Evolutionary conservation across 2,888 invertebrate species (phyloP).

Genomic region (Drosophila mulleri): DNA sequence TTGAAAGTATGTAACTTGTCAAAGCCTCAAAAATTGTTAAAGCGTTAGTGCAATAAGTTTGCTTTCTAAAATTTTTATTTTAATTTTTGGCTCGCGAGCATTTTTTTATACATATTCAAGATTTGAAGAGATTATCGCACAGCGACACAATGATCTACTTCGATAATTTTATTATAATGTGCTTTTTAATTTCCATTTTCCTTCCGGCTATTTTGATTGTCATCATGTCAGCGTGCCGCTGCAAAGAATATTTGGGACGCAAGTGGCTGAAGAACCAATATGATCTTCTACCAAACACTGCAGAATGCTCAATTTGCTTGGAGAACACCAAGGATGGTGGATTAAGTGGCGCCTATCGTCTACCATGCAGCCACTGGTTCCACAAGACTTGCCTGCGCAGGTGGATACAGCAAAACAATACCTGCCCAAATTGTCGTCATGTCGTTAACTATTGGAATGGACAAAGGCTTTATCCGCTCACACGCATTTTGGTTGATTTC

Average conservation of each 20-base stretch:
- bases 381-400: slow-evolving; percentile 14
- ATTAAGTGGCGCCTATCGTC: background rate
- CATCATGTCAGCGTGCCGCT: background rate
- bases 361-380: slow-evolving; percentile 27
- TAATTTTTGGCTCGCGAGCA: too few relatives aligned
- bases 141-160: background rate
- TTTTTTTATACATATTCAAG: background rate
- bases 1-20: background rate
- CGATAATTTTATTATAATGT: background rate
- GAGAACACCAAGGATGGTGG: background rate
- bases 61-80: too few relatives aligned
- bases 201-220: background rate
- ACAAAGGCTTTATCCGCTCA: rapidly evolving
- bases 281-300: background rate
- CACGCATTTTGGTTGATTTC: background rate
- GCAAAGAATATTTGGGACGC: background rate
- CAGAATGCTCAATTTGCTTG: slow-evolving; percentile 18
- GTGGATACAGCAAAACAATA: background rate
- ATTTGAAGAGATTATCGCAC: background rate
- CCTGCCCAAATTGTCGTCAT: slow-evolving; percentile 23
- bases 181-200: background rate
- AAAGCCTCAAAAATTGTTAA: background rate
- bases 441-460: background rate
- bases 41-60: background rate
- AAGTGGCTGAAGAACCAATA: background rate